Evolutionary conservation across 2,797 vertebrate species (phyloP), one percentile per base, ranked within the genome.

Genomic region (Eulemur rubriventer): DNA sequence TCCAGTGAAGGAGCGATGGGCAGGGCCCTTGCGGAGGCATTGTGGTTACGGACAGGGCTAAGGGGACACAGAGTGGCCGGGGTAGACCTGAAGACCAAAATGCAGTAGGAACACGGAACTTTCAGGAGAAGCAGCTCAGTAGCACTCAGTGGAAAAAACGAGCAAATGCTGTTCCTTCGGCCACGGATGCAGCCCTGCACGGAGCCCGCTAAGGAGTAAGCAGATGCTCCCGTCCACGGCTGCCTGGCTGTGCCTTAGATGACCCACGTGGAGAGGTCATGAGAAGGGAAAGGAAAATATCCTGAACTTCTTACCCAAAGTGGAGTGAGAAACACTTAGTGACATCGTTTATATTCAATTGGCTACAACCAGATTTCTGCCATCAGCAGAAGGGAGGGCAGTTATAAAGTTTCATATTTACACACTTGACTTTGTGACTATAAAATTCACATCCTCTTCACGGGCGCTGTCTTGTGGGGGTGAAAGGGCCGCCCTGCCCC

Each of bases 241-340:
- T 38, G 22, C 50, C 33, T 57, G 4, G 20, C 30, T 87, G 75
- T 55, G 33, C 20, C 61, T 81, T 28, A 50, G 48, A 55, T 57
- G 43, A 76, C 38, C 28, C 67, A 8, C 0, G 4, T 28, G 65
- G 50, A 73, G 46, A 91, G 65, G 67, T 55, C 59, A 50, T 17
- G 20, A 82, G 38, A 82, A 89, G 38, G 33, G 50, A 69, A 46
- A 78, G 86, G 46, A 82, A 90, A 91, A 80, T 28, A 48, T 73
- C 76, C 70, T 26, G 35, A 69, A 61, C 72, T 72, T 50, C 73
- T 61, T 84, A 61, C 26, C 9, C 41, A 18, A 69, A 67, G 26
- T 13, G 78, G 24, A 41, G 20, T 22, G 35, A 70, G 73, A 59
- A 59, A 61, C 59, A 43, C 63, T 72, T 59, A 57, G 67, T 41